Evolutionary conservation across 2,888 invertebrate species (phyloP), one percentile per base, ranked within the genome.

Genomic region (Platycnemis pennipes): DNA sequence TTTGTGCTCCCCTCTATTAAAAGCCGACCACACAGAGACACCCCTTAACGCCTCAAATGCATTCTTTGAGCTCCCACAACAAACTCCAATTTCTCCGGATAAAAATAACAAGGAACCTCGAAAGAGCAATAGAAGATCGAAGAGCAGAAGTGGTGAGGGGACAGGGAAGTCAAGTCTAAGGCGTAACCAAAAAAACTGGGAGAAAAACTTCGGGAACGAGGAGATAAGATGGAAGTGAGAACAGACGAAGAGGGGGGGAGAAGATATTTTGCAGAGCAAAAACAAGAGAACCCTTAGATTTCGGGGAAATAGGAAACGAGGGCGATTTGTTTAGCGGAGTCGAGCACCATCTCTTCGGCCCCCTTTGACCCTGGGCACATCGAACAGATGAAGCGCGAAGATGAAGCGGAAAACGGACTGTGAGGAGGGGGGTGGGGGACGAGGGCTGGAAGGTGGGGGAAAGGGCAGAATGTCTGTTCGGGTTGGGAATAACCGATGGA

Each of bases 361-460:
- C 53, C 22, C 88, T 56, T 56, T 22, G 31, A 91, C 16, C 91
- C 91, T 91, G 37, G 22, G 56, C 91, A 19, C 26, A 91, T 69
- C 69, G 91, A 63, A n/a, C n/a, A 56, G 91, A 91, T 91, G 91
- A 91, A 91, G 91, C 26, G 63, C 26, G 16, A 56, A 56, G 91
- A 91, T 91, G 49, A 91, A 63, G 63, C 77, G 37, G 77, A 13
- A 77, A 77, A 77, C 77, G 16, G 63, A n/a, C 11, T n/a, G 2
- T 42, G 86, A 13, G 42, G 42, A 16, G 8, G 11, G 86, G 88
- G 56, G 42, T 4, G 44, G 89, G 37, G 89, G 22, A 13, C 8
- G 31, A 53, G 89, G 53, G 77, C 1, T 13, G 77, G 31, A 13
- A 26, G 42, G 0, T 44, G 4, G 44, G n/a, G 44, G 8, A 8